Percentiles rank a stretch among this genome's conserved stretches.
These are phyloP conservation scores for Cettia cetti DNA, from an alignment of 2,113 vertebrate species.

Conservation along the genomic window DNA sequence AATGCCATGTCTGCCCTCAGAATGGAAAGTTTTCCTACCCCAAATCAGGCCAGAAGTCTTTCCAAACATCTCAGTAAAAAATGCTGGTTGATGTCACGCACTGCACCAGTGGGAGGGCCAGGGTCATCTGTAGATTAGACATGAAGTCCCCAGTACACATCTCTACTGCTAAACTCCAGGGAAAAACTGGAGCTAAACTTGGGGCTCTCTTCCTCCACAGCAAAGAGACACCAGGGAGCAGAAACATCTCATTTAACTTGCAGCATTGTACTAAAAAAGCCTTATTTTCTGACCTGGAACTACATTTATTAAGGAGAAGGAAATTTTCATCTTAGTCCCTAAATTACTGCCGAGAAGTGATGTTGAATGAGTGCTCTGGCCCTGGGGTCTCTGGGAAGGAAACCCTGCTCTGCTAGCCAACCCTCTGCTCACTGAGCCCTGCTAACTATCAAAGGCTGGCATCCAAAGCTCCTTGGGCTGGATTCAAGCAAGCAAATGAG, in stretches of 20 bases:
- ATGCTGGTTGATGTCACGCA: accelerated
- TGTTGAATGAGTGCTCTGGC: not conserved
- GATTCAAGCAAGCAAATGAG: not conserved
- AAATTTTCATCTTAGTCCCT: not conserved
- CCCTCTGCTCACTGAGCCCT: not conserved
- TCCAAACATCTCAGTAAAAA: not conserved
- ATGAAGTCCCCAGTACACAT: not conserved
- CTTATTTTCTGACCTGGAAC: not conserved
- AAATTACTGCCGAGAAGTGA: not conserved
- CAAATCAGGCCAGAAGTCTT: not conserved
- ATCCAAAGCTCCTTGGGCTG: not conserved
- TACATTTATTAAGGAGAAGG: not conserved
- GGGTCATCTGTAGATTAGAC: not conserved
- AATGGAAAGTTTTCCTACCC: not conserved
- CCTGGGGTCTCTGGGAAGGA: not conserved
- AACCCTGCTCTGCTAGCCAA: not conserved
- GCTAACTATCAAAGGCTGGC: not conserved
- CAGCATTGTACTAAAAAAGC: not conserved
- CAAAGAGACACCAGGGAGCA: not conserved
- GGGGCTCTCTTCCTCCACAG: not conserved
- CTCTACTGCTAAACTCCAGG: not conserved
- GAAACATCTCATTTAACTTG: not conserved
- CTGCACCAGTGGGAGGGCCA: not conserved
- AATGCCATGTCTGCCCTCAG: not conserved
- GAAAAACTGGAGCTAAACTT: not conserved